A percentile compares a stretch with the other conserved stretches of the same genome.
Evolutionary conservation across 2,797 vertebrate species (phyloP).

Genomic region (Pseudomugil tenellus): DNA sequence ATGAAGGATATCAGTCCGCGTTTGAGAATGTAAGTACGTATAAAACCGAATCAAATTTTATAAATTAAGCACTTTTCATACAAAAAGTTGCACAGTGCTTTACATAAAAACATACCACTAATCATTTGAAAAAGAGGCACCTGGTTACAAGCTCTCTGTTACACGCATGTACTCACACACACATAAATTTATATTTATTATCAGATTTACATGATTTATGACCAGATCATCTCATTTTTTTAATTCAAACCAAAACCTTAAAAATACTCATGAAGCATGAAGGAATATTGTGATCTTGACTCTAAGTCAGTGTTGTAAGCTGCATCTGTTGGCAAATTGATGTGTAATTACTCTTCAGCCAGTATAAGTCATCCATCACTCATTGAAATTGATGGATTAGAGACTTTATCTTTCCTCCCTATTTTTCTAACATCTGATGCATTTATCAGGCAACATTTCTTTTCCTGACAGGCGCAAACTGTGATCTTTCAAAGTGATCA

Average conservation of each 20-base stretch:
- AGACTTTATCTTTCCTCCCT: slow-evolving; percentile 54
- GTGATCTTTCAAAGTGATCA: slow-evolving; percentile 62
- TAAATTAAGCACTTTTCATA: no score
- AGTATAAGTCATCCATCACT: slow-evolving; percentile 69
- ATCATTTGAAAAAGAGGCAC: no score
- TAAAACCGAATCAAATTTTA: no score
- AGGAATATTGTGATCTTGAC: neutral
- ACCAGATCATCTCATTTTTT: neutral
- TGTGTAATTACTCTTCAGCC: slow-evolving; percentile 66
- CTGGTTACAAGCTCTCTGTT: no score
- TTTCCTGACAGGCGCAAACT: slow-evolving; percentile 57
- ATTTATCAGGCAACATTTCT: slow-evolving; percentile 65
- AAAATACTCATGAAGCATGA: slow-evolving; percentile 5
- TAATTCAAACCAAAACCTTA: no score
- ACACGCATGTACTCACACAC: no score
- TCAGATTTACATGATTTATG: neutral
- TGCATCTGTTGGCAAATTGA: slow-evolving; percentile 51
- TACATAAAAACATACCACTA: no score
- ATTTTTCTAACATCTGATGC: slow-evolving; percentile 48
- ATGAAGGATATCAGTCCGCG: no score
- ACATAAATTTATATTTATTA: no score
- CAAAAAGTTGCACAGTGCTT: no score
- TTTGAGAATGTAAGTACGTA: no score
- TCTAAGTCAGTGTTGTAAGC: slow-evolving; percentile 33
- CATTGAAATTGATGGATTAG: slow-evolving; percentile 70